These are phyloP conservation scores for Perca flavescens DNA, from an alignment of 2,113 vertebrate species.

Conservation along the genomic window DNA sequence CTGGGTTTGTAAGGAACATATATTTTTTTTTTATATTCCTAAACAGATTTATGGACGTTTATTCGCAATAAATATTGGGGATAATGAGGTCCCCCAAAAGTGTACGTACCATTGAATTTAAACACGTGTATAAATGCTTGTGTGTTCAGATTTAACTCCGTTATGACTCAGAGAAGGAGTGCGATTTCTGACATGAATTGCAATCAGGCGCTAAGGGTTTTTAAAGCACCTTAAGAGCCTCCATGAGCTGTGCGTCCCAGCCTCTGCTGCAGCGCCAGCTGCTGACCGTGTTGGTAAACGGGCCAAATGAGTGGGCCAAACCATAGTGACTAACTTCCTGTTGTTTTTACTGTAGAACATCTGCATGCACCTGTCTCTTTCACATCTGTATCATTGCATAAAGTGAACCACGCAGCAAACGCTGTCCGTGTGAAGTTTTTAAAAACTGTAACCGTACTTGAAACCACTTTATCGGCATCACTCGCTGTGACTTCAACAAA, in stretches of 20 bases:
- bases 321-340: background rate
- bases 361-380: background rate
- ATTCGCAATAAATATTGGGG: accelerated
- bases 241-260: background rate
- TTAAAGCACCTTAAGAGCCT: background rate
- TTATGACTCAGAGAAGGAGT: background rate
- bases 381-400: background rate
- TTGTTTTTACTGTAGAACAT: background rate
- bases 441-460: too few relatives aligned
- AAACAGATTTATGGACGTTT: background rate
- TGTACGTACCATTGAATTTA: too few relatives aligned
- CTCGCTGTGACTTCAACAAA: too few relatives aligned
- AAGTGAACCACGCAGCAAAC: too few relatives aligned
- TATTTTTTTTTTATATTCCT: too few relatives aligned
- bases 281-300: background rate
- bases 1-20: background rate
- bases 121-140: too few relatives aligned
- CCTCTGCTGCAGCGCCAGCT: background rate
- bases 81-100: background rate
- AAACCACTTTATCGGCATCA: too few relatives aligned
- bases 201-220: background rate
- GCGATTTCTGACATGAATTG: background rate
- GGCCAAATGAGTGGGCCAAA: background rate
- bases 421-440: too few relatives aligned
- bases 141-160: too few relatives aligned